Evolutionary conservation across 23 tunicate genomes (phyloP).

Genomic region (Ciona savignyi): DNA sequence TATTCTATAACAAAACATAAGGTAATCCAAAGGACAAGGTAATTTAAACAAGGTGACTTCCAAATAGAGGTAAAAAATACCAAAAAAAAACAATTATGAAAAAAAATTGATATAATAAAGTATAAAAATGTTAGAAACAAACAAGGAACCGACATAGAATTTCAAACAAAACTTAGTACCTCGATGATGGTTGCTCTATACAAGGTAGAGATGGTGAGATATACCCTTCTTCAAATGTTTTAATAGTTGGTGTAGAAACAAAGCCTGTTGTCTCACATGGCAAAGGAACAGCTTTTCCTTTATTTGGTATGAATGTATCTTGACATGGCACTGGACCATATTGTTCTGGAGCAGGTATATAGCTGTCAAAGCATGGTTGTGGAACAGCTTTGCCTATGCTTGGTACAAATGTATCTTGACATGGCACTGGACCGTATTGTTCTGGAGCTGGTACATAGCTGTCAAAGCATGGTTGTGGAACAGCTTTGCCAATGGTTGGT

Average conservation of each 20-base stretch:
- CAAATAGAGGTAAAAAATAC: too few relatives aligned
- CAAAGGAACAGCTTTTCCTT: not conserved
- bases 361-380: not conserved
- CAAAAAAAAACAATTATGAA: too few relatives aligned
- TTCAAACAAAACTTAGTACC: not conserved
- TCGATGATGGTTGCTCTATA: not conserved
- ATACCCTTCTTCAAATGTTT: conserved; percentile 1
- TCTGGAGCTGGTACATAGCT: too few relatives aligned
- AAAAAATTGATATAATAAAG: not conserved
- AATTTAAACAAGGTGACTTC: too few relatives aligned
- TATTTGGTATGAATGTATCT: not conserved
- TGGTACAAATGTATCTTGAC: not conserved
- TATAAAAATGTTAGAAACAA: not conserved
- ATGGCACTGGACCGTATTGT: not conserved
- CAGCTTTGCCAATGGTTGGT: not conserved
- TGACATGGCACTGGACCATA: not conserved
- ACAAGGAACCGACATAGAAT: not conserved
- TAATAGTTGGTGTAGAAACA: conserved; percentile 2
- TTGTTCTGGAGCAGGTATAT: not conserved
- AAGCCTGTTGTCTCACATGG: not conserved
- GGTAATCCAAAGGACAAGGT: too few relatives aligned
- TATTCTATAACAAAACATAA: too few relatives aligned
- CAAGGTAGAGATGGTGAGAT: not conserved
- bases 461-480: not conserved
- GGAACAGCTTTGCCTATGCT: not conserved